Evolutionary conservation across 2,113 vertebrate genomes (phyloP).

Genomic region (Ptilonorhynchus violaceus): DNA sequence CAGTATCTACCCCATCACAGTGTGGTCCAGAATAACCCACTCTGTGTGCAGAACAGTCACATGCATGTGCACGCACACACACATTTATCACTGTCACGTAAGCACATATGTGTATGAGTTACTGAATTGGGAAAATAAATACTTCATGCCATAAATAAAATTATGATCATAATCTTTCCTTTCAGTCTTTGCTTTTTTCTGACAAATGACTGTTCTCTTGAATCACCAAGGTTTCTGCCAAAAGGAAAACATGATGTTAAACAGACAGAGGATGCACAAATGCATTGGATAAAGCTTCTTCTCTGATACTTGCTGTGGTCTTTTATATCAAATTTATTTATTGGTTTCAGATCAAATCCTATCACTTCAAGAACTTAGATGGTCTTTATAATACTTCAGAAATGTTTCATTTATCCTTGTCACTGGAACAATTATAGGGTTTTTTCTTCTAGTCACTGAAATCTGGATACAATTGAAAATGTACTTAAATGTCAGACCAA

Average conservation of each 20-base stretch:
- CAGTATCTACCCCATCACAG: neutral
- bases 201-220: neutral
- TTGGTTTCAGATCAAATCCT: neutral
- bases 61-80: neutral
- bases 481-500: neutral
- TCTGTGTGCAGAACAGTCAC: neutral
- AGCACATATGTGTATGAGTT: neutral
- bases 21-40: neutral
- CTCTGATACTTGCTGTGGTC: neutral
- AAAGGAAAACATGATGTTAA: neutral
- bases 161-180: neutral
- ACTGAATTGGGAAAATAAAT: neutral
- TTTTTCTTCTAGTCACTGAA: neutral
- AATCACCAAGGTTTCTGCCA: neutral
- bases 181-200: neutral
- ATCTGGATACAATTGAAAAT: constrained; percentile 2
- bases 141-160: neutral
- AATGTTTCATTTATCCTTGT: constrained; percentile 3
- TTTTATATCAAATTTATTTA: neutral
- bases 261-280: neutral
- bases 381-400: neutral
- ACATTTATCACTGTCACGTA: neutral
- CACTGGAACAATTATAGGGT: neutral
- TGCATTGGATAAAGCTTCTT: neutral
- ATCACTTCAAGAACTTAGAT: neutral